Base-by-base conservation (phyloP, 2,888 invertebrate species). In the Netelia inedita region DNA sequence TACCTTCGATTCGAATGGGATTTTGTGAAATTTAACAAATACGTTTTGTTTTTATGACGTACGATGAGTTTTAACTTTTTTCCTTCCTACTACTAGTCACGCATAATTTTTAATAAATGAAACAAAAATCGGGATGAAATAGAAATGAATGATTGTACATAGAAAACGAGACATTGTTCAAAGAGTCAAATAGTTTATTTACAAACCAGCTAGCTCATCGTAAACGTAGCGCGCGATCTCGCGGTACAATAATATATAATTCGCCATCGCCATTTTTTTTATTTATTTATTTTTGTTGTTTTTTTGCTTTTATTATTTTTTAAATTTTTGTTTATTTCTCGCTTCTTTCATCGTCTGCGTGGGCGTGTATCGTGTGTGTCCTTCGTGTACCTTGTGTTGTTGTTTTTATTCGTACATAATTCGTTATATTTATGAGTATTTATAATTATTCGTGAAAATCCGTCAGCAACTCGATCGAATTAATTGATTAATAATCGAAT, bases 151-250 rank as follows among this genome's bases (percentile, higher is more conserved):
- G 10, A 50, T 78, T 78, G 78, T 79, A 78, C 3, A 66, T 43
- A 19, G 46, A 19, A 11, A 61, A 68, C 9, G 11, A 81, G 50
- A 68, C 55, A 78, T 79, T 82, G 61, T 89, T 93, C 90, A 93
- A 93, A 93, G 93, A 93, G 91, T 93, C 92, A 93, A 93, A 93
- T 93, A 92, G 91, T 93, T 92, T 93, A 93, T 93, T 93, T 93
- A 93, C 93, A 93, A 93, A 93, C 91, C 92, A 93, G 92, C 92
- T 92, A 92, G 91, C 91, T 92, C 91, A 90, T 92, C 91, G 90
- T 92, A 91, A 92, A 92, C 90, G 91, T 90, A 92, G 91, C 92
- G 89, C 88, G 89, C 89, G 89, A 91, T 80, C 90, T 90, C 88
- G 89, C 90, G 89, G 89, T 91, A 92, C 90, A 92, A 91, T 92